These are phyloP conservation scores for Indicator indicator DNA, from an alignment of 2,113 vertebrate genomes.

Conservation along the genomic window DNA sequence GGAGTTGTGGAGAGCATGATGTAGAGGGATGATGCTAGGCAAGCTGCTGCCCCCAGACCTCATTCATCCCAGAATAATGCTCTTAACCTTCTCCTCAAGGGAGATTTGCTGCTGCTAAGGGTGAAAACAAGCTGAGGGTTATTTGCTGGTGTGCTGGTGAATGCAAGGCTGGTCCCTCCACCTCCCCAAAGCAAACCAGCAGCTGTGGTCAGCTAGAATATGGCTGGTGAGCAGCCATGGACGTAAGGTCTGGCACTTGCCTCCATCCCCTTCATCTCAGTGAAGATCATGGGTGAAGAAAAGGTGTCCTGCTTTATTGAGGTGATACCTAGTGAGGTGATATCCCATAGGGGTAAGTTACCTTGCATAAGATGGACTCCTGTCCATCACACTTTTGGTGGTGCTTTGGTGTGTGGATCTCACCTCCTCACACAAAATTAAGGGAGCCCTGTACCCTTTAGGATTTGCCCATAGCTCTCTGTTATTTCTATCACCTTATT, in stretches of 20 bases:
- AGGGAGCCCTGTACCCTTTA: not conserved
- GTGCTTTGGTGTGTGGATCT: rapidly evolving
- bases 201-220: no score
- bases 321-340: not conserved
- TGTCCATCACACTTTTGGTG: no score
- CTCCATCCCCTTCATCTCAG: not conserved
- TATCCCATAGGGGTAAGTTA: rapidly evolving
- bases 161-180: not conserved
- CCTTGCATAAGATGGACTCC: no score
- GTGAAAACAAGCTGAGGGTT: not conserved
- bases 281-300: not conserved
- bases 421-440: not conserved
- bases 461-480: not conserved
- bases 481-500: not conserved
- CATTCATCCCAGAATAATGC: not conserved
- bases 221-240: no score
- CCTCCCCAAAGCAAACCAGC: no score
- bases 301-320: not conserved
- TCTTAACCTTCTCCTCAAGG: not conserved
- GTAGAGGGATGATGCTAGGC: rapidly evolving
- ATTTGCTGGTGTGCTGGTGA: not conserved
- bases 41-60: not conserved
- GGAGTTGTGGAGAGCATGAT: no score
- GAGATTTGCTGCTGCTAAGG: not conserved
- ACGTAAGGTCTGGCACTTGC: no score